A percentile compares a stretch with the other conserved stretches of the same genome.
phyloP scores from a whole-genome alignment of 1,140 invertebrate species.

The Plodia interpunctella region DNA sequence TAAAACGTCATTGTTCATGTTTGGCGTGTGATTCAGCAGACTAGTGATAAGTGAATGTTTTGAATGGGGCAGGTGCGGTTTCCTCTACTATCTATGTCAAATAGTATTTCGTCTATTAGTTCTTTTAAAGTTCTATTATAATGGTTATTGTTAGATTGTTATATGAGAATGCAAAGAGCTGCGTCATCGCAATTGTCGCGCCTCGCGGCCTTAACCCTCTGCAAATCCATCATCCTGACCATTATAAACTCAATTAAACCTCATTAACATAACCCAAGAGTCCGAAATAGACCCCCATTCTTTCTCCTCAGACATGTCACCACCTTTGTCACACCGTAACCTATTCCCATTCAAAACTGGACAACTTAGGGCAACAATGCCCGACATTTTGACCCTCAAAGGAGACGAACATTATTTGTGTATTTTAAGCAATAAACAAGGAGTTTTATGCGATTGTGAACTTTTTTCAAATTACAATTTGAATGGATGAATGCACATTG shows the following conservation, averaged over 20 bases:
- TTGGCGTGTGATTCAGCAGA: constrained; percentile 11
- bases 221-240: constrained; percentile 55
- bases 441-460: constrained; percentile 72
- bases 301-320: constrained; percentile 61
- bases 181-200: constrained; percentile 62
- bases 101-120: constrained; percentile 4
- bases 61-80: constrained; percentile 11
- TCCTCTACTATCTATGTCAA: constrained; percentile 7
- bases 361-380: constrained; percentile 67
- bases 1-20: constrained; percentile 10
- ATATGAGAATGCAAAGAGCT: constrained; percentile 21
- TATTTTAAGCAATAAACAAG: constrained; percentile 76
- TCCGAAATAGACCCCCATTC: constrained; percentile 37
- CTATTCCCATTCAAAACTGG: constrained; percentile 50
- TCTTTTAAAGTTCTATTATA: constrained; percentile 2
- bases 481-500: constrained; percentile 71
- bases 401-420: constrained; percentile 68
- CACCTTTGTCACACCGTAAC: constrained; percentile 68
- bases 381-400: constrained; percentile 67
- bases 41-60: constrained; percentile 9
- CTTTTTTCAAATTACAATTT: constrained; percentile 60
- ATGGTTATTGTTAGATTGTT: constrained; percentile 6
- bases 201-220: constrained; percentile 28
- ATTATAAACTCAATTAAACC: constrained; percentile 76
- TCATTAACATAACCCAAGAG: constrained; percentile 64